Percentiles rank a stretch among this genome's conserved stretches.
These are phyloP conservation scores for Campoplex nolae DNA, from an alignment of 2,888 invertebrate species.

Conservation along the genomic window DNA sequence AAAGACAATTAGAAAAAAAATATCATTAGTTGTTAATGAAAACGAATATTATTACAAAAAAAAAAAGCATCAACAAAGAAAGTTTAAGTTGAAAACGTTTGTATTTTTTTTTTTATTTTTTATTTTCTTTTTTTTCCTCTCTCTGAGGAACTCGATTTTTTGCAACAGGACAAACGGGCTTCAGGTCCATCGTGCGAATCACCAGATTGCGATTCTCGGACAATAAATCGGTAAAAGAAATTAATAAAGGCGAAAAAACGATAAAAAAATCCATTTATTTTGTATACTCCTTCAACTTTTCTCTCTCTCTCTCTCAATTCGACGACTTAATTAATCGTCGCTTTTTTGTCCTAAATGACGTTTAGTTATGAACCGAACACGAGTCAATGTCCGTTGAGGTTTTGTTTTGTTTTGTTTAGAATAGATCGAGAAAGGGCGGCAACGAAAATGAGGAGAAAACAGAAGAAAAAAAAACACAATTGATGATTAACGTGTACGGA, in stretches of 20 bases:
- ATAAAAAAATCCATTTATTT: constrained; percentile 24
- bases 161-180: background rate
- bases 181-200: background rate
- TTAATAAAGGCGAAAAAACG: background rate
- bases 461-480: background rate
- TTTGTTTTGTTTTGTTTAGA: background rate
- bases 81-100: background rate
- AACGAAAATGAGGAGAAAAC: background rate
- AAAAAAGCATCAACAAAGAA: background rate
- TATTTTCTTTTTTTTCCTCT: background rate
- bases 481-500: background rate
- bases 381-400: constrained; percentile 45
- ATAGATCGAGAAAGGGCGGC: background rate
- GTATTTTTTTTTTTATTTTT: too few relatives aligned
- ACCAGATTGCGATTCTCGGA: constrained; percentile 48
- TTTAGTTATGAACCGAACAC: constrained; percentile 13
- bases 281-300: constrained; percentile 13
- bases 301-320: constrained; percentile 2
- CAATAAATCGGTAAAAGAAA: constrained; percentile 35
- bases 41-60: background rate
- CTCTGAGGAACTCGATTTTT: background rate
- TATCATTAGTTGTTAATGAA: constrained; percentile 63
- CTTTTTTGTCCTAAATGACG: constrained; percentile 1
- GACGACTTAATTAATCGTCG: background rate
- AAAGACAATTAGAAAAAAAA: constrained; percentile 67